Percentiles rank a stretch among this genome's conserved stretches.
Conservation (phyloP, 2,797 vertebrate genomes). For the Huso huso region DNA sequence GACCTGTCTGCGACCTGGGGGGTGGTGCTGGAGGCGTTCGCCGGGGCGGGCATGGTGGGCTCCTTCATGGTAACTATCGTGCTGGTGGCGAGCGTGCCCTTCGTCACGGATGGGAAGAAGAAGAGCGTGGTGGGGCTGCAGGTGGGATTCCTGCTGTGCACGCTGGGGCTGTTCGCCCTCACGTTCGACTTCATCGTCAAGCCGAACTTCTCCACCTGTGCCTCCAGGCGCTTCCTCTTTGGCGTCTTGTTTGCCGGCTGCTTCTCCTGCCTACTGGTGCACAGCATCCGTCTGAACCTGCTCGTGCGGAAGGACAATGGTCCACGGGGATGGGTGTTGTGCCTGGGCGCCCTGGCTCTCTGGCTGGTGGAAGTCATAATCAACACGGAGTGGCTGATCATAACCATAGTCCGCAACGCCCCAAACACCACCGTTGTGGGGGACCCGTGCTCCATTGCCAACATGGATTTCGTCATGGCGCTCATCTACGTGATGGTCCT, state of each 20-base stretch:
- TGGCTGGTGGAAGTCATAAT: slow-evolving; percentile 83
- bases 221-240: slow-evolving; percentile 82
- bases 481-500: slow-evolving; percentile 86
- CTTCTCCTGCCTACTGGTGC: slow-evolving; percentile 79
- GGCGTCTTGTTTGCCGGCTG: slow-evolving; percentile 82
- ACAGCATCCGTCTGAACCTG: slow-evolving; percentile 70
- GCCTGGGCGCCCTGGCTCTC: slow-evolving; percentile 59
- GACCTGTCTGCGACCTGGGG: slow-evolving; percentile 73
- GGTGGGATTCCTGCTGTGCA: slow-evolving; percentile 66
- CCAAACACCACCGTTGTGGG: not conserved
- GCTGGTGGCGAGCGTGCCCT: slow-evolving; percentile 80
- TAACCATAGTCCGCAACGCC: slow-evolving; percentile 65
- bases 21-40: slow-evolving; percentile 75
- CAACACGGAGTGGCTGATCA: slow-evolving; percentile 88
- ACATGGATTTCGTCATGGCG: slow-evolving; percentile 84
- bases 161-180: slow-evolving; percentile 79
- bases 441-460: slow-evolving; percentile 63
- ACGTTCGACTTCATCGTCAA: slow-evolving; percentile 82
- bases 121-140: slow-evolving; percentile 66
- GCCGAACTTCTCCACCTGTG: slow-evolving; percentile 75
- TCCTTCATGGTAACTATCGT: slow-evolving; percentile 71
- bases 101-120: slow-evolving; percentile 57
- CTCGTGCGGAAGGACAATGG: slow-evolving; percentile 52
- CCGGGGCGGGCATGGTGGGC: slow-evolving; percentile 62
- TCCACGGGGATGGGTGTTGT: slow-evolving; percentile 63